phyloP scores from a whole-genome alignment of 2,797 vertebrate species.

The Microhierax caerulescens region DNA sequence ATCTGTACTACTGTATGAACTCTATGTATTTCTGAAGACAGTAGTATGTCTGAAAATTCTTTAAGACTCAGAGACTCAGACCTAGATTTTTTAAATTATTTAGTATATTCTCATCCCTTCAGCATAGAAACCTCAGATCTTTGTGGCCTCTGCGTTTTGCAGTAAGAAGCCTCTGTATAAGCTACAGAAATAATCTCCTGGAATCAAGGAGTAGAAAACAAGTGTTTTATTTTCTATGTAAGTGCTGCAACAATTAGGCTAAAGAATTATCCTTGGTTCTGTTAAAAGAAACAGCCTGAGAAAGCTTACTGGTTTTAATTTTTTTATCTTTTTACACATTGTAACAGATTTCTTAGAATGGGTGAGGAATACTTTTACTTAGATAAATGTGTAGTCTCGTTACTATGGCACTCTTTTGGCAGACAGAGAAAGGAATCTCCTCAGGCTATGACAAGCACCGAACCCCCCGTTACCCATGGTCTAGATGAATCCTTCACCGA shows the following conservation, averaged over 20 bases:
- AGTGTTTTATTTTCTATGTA: not conserved
- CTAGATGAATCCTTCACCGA: not conserved
- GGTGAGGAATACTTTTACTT: not conserved
- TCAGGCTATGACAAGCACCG: not conserved
- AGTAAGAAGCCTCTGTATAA: not conserved
- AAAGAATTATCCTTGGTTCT: not conserved
- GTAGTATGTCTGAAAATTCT: not conserved
- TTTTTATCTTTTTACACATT: not conserved
- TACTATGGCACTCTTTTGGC: not conserved
- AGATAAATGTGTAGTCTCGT: not conserved
- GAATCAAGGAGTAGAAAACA: not conserved
- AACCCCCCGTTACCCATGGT: fast-evolving
- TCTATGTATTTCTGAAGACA: not conserved
- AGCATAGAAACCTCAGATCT: not conserved
- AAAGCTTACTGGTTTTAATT: not conserved
- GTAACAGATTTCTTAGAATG: not conserved
- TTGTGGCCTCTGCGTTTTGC: not conserved
- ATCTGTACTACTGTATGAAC: not conserved
- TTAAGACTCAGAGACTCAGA: not conserved
- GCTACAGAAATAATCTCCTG: not conserved
- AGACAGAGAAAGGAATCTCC: not conserved
- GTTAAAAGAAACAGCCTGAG: not conserved
- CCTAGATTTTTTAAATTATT: not conserved
- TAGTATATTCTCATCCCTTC: not conserved
- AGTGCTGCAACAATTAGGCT: not conserved